phyloP scores from a whole-genome alignment of 1,140 invertebrate genomes.

The Amyelois transitella region DNA sequence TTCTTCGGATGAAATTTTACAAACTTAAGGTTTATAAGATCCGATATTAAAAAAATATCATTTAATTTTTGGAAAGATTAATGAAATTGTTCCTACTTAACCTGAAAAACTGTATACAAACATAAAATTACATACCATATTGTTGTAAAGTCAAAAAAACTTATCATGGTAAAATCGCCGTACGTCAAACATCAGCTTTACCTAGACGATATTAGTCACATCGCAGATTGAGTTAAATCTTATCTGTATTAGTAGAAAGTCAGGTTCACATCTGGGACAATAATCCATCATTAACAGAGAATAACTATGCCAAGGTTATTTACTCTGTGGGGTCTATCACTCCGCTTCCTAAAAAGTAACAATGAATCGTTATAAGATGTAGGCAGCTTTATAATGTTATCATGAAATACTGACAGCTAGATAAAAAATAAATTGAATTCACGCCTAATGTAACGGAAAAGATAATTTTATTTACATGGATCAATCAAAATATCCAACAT shows the following conservation, averaged over 20 bases:
- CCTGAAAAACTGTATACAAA: no score
- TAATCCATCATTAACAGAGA: neutral
- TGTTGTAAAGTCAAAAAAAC: no score
- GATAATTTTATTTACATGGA: no score
- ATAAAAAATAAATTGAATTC: neutral
- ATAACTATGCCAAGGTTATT: neutral
- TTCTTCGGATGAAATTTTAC: no score
- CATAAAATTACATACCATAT: no score
- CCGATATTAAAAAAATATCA: no score
- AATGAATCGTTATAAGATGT: neutral
- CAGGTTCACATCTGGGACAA: neutral
- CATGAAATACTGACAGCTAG: neutral
- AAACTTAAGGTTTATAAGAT: no score
- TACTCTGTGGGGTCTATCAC: neutral
- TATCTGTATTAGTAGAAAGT: slow-evolving; percentile 31
- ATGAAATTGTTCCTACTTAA: no score
- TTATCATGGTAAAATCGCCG: neutral
- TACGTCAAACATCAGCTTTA: neutral
- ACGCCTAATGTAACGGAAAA: no score
- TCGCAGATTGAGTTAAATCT: slow-evolving; percentile 37
- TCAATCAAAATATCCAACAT: no score
- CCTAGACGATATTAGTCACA: neutral
- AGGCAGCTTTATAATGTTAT: neutral
- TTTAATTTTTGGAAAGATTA: no score
- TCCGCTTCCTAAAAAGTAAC: neutral